Conservation (phyloP, 2,113 vertebrate species). For the Microcebus murinus region DNA sequence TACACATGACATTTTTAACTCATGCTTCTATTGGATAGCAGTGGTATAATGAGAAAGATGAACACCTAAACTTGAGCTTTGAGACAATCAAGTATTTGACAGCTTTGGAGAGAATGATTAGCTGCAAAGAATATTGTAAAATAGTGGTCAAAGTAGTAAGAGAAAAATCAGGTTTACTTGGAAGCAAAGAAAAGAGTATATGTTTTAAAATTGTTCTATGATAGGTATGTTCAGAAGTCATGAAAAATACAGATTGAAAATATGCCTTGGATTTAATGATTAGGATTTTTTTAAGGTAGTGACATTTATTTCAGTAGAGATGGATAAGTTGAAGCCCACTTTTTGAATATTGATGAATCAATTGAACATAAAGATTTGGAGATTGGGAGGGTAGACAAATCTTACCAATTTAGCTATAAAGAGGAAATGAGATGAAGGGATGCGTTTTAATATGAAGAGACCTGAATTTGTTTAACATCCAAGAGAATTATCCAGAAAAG, state of each 20-base stretch:
- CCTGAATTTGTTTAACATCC: not conserved
- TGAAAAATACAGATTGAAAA: not conserved
- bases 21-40: not conserved
- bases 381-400: not conserved
- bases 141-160: not conserved
- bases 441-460: not conserved
- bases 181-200: not conserved
- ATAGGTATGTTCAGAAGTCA: not conserved
- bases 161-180: not conserved
- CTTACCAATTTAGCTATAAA: not conserved
- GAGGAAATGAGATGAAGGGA: not conserved
- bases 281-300: not conserved
- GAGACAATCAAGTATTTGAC: slow-evolving; percentile 4
- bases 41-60: not conserved
- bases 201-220: not conserved
- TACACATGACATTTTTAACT: not conserved
- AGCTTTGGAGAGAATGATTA: not conserved
- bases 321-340: not conserved
- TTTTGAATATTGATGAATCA: not conserved
- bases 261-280: not conserved
- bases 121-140: not conserved
- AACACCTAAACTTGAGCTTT: not conserved
- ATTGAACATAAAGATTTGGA: not conserved
- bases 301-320: not conserved
- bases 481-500: not conserved